Base-by-base conservation (phyloP, 2,113 vertebrate species). In the Brevimyrus niger region DNA sequence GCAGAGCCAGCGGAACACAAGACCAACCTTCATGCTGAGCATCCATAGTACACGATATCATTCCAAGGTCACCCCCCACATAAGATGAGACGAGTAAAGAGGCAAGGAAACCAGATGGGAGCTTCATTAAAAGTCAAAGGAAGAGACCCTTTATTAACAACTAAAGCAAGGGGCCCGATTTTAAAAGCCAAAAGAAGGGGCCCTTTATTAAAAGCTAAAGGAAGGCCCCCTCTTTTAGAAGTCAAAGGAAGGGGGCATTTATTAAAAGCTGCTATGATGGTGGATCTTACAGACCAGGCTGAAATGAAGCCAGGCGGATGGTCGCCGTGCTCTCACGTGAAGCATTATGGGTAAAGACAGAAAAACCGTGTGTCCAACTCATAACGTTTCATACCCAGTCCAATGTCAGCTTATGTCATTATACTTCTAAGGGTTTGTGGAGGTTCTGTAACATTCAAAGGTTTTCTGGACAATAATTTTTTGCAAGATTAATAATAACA, bases 201-300 rank as follows among this genome's bases (percentile, higher is more conserved):
- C 3, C 15, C 50, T 55, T 21, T 55, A 21, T 55, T 21, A 88
- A 91, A 91, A 90, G 88, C 92, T 92, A 19, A 53, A 80, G 13
- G 27, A 42, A 42, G 27, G 73, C 11, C 1, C n/a, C 21, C 23
- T 92, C 90, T 91, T 1, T 42, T 80, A 19, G 19, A 42, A 42
- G 35, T 10, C 1, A 42, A 44, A 58, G 55, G 21, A 58, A 8
- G 55, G 55, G 21, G 21, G 21, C 55, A 5, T 58, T 58, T 58
- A 58, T 58, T 58, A 88, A 91, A 91, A 90, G 88, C 93, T 93
- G 89, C 89, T 31, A 15, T 82, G 46, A 27, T 90, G 90, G 86
- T 92, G 89, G 31, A 2, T 58, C 92, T 91, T 91, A 35, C 53
- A 44, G 51, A 35, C 35, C 31, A 42, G 31, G 53, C 6, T 65